phyloP scores from a whole-genome alignment of 2,113 vertebrate genomes.

The Rhineura floridana region DNA sequence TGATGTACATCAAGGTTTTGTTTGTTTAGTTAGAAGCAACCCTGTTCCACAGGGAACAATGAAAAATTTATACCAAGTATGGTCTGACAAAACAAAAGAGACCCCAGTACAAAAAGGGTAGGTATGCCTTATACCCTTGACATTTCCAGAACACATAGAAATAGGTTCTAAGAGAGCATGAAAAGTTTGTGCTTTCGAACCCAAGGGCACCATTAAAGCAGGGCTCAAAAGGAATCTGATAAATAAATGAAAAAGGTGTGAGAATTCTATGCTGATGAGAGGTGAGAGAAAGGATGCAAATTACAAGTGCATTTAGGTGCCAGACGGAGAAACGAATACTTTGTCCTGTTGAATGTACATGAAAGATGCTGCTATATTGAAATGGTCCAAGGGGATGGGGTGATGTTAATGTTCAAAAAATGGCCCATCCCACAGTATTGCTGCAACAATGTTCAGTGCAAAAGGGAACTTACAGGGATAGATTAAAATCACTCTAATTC shows the following conservation, averaged over 20 bases:
- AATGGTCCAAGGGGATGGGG: neutral
- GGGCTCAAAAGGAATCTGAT: constrained; percentile 14
- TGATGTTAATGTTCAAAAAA: neutral
- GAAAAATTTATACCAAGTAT: constrained; percentile 14
- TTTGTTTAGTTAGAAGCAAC: neutral
- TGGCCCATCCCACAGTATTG: neutral
- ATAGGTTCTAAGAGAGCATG: neutral
- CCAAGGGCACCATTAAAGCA: neutral
- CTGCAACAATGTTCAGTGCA: neutral
- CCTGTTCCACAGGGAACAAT: neutral
- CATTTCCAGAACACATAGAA: neutral
- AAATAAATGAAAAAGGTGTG: neutral
- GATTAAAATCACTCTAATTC: no score
- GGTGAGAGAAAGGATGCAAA: neutral
- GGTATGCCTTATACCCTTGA: neutral
- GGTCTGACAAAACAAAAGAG: constrained; percentile 28
- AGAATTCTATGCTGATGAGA: neutral
- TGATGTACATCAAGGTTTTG: constrained; percentile 26
- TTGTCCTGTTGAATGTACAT: neutral
- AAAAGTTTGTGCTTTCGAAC: neutral
- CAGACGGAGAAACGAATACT: neutral
- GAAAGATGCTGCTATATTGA: neutral
- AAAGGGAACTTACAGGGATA: neutral
- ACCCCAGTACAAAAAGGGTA: neutral
- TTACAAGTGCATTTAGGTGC: fast-evolving